A percentile compares a stretch with the other conserved stretches of the same genome.
phyloP scores from a whole-genome alignment of 1,140 invertebrate species.

The Whitmania pigra region DNA sequence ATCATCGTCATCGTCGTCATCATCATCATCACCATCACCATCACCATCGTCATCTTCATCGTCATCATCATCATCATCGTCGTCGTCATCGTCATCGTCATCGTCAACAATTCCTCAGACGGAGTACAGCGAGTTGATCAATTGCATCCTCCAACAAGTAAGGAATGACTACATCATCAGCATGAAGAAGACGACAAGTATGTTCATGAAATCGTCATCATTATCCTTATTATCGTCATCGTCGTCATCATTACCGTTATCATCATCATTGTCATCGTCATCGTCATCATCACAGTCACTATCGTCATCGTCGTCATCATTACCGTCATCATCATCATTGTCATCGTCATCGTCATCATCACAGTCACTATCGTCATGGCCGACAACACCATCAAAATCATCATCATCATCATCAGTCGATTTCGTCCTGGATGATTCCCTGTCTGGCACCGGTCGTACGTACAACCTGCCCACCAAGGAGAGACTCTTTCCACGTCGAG shows the following conservation, averaged over 20 bases:
- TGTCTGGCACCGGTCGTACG: neutral
- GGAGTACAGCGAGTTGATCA: slow-evolving; percentile 4
- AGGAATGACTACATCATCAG: slow-evolving; percentile 9
- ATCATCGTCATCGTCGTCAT: too few species aligned
- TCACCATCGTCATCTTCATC: too few species aligned
- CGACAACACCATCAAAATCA: neutral
- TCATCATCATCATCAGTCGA: slow-evolving; percentile 6
- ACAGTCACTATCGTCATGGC: too few species aligned
- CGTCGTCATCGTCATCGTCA: too few species aligned
- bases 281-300: too few species aligned
- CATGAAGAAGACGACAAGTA: slow-evolving; percentile 10
- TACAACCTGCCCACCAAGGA: slow-evolving; percentile 2
- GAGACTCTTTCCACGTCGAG: neutral
- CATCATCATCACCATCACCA: too few species aligned
- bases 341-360: too few species aligned
- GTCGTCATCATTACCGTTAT: too few species aligned
- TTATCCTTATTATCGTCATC: neutral
- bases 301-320: neutral
- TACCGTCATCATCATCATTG: neutral
- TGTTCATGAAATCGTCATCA: neutral
- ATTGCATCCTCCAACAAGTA: neutral
- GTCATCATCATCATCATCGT: too few species aligned
- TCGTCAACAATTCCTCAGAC: neutral
- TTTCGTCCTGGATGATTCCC: slow-evolving; percentile 1
- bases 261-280: too few species aligned